phyloP scores from a whole-genome alignment of 2,113 vertebrate genomes.

The Dicentrarchus labrax region DNA sequence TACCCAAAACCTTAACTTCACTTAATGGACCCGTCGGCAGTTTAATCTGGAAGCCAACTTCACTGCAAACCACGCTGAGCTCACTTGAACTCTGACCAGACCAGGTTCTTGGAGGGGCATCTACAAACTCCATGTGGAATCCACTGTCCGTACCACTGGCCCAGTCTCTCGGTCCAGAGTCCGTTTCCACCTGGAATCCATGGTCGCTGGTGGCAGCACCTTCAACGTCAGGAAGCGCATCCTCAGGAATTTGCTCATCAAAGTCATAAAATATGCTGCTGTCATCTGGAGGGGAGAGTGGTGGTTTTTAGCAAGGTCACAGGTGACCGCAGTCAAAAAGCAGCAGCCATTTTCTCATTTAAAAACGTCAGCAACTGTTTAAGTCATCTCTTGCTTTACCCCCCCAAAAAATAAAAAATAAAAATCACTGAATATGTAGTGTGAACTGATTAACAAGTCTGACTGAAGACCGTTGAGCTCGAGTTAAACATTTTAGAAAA shows the following conservation, averaged over 20 bases:
- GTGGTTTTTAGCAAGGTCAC: neutral
- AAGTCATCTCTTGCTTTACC: no score
- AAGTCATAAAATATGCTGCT: neutral
- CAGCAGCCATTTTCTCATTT: neutral
- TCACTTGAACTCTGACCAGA: neutral
- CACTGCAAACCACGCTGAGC: constrained; percentile 48
- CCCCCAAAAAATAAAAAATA: no score
- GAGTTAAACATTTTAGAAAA: no score
- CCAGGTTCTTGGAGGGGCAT: constrained; percentile 8
- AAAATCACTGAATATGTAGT: no score
- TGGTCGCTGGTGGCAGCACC: neutral
- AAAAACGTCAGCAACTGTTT: no score
- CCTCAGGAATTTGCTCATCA: constrained; percentile 5
- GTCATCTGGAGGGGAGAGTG: constrained; percentile 3
- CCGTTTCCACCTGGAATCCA: neutral
- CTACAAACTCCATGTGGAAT: neutral
- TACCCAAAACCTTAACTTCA: constrained; percentile 71
- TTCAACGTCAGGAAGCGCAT: neutral
- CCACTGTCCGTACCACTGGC: neutral
- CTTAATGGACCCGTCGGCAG: constrained; percentile 40
- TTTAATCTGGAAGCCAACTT: constrained; percentile 55
- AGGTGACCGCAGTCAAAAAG: neutral
- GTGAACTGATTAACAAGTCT: no score
- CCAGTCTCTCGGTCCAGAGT: neutral
- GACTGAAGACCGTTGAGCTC: no score